These are phyloP conservation scores for Tachyglossus aculeatus DNA, from an alignment of 2,797 vertebrate species.

Conservation along the genomic window DNA sequence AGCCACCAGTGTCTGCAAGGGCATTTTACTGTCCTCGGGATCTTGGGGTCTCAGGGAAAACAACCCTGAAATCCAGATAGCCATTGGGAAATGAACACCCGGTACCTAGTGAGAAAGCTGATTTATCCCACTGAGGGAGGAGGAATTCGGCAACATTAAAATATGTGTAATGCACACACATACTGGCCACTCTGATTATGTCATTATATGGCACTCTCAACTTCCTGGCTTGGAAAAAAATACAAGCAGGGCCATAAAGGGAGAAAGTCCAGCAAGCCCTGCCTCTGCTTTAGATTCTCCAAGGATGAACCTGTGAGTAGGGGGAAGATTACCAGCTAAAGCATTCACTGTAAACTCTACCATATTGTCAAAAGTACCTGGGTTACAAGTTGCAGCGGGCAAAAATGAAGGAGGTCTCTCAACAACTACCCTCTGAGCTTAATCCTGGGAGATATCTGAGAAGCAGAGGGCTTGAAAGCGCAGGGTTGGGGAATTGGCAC, in stretches of 20 bases:
- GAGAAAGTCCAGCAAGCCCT: background rate
- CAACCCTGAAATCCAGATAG: too few species aligned
- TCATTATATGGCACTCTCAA: too few species aligned
- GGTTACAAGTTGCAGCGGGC: background rate
- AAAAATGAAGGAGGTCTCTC: constrained; percentile 17
- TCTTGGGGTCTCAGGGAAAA: too few species aligned
- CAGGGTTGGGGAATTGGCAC: background rate
- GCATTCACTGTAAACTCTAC: background rate
- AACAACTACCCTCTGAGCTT: background rate
- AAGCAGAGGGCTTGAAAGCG: background rate
- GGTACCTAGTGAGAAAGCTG: too few species aligned
- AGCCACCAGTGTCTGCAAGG: too few species aligned
- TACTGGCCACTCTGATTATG: too few species aligned
- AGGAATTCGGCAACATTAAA: too few species aligned
- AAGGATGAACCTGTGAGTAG: background rate
- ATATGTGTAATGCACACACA: too few species aligned
- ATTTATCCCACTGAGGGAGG: background rate
- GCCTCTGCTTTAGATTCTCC: background rate
- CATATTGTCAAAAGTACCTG: background rate
- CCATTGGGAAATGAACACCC: too few species aligned
- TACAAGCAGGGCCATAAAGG: background rate
- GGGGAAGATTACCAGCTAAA: background rate
- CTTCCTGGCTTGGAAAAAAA: background rate
- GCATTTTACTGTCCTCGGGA: too few species aligned
- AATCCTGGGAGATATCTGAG: background rate